phyloP scores from a whole-genome alignment of 2,797 vertebrate genomes.

The Chloroceryle amazona region DNA sequence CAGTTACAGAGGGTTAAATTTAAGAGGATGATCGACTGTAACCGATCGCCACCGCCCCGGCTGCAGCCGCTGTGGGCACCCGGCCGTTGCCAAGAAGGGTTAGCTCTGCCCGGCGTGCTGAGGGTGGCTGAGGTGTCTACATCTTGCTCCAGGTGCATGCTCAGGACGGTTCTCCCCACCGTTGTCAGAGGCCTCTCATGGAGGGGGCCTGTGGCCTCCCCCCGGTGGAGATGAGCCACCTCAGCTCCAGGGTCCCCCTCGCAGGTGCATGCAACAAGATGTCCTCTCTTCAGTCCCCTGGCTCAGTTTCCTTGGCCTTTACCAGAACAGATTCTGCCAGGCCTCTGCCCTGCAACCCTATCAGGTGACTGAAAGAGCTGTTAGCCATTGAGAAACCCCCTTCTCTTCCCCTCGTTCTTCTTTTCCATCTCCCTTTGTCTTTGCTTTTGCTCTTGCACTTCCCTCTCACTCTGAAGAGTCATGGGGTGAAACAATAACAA shows the following conservation, averaged over 20 bases:
- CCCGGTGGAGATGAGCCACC: accelerated
- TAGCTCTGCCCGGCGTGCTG: not conserved
- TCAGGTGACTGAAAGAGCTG: not conserved
- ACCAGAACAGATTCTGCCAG: not conserved
- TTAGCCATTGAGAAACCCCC: not conserved
- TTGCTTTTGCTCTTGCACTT: not conserved
- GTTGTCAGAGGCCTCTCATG: not conserved
- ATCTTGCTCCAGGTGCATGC: not conserved
- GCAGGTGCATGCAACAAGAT: not conserved
- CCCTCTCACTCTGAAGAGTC: not conserved
- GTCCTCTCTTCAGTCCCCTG: not conserved
- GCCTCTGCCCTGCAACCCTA: accelerated
- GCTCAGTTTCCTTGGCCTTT: not conserved
- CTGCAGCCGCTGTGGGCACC: not conserved
- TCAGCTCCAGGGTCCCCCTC: accelerated
- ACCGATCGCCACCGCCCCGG: not conserved
- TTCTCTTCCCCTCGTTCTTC: not conserved
- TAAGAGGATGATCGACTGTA: not conserved
- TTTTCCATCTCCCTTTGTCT: not conserved
- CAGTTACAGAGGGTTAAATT: not conserved
- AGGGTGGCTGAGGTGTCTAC: not conserved
- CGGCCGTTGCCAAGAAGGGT: not conserved
- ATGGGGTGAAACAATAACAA: not conserved
- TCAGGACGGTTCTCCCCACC: not conserved
- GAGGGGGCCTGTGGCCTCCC: not conserved